Evolutionary conservation across 2,113 vertebrate genomes (phyloP), one percentile per base, ranked within the genome.

Genomic region (Brachyhypopomus occidentalis): DNA sequence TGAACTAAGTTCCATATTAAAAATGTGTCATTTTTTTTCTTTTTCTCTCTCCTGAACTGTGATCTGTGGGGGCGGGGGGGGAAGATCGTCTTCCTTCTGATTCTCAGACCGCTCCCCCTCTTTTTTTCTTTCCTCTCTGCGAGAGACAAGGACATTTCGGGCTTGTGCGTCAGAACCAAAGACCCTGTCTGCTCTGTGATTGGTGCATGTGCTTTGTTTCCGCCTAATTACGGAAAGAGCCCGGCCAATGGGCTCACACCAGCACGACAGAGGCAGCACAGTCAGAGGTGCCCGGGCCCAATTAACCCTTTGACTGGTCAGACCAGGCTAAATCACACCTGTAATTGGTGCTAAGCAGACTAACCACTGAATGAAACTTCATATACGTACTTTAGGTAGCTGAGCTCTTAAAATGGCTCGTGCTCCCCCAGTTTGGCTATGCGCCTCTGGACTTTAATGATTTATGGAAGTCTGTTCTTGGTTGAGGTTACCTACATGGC

Each of bases 311-410:
- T 87, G 85, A 82, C 85, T 86, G 83, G 83, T 87, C 83, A 84
- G 83, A 84, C 77, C 80, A 45, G 81, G 84, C 87, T 89, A 83
- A 87, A 88, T 92, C 86, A 89, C 89, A 91, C 86, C 52, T 89
- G 89, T 92, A 90, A 91, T 89, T 91, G 90, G 88, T 90, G 88
- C 72, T 75, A 81, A 81, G 86, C 76, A 79, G 85, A 83, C 88
- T 88, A 87, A 76, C 58, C 77, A 71, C 17, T 62, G 27, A 78
- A 75, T 56, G 78, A 55, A 84, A 87, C 77, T 85, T 77, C 3
- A 73, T 73, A 23, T 78, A 64, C 74, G 7, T 74, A 56, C 58
- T 75, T 75, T n/a, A 4, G 19, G 19, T 16, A 45, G n/a, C 63
- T 69, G 72, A 45, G 20, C 58, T 72, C 20, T 27, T 73, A 52